Percentiles rank a stretch among this genome's conserved stretches.
Evolutionary conservation across 1,140 invertebrate genomes (phyloP).

Genomic region (Mya arenaria): DNA sequence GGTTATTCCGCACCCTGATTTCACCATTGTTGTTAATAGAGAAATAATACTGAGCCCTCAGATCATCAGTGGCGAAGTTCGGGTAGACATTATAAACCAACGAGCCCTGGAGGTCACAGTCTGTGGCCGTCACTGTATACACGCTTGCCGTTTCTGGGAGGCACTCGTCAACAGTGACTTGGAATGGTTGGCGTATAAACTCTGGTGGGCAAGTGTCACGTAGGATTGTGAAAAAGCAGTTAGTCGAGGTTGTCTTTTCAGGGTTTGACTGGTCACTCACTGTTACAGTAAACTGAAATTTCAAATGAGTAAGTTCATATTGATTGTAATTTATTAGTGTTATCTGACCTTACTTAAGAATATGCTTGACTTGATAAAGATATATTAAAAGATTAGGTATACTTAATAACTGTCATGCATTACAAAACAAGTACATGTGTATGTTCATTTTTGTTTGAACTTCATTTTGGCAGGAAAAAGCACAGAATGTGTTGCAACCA

Average conservation of each 20-base stretch:
- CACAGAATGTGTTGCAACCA: too few species aligned
- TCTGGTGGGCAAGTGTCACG: slow-evolving; percentile 60
- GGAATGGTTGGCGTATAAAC: slow-evolving; percentile 64
- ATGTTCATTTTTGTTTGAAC: too few species aligned
- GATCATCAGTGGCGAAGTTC: slow-evolving; percentile 65
- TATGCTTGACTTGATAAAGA: too few species aligned
- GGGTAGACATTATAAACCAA: slow-evolving; percentile 46
- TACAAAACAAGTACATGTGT: too few species aligned
- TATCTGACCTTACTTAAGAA: too few species aligned
- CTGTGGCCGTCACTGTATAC: slow-evolving; percentile 64
- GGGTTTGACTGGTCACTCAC: slow-evolving; percentile 55
- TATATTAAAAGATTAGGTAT: too few species aligned
- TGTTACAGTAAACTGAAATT: slow-evolving; percentile 58
- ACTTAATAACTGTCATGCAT: too few species aligned
- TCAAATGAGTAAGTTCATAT: too few species aligned
- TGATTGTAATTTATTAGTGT: too few species aligned
- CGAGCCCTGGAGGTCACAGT: slow-evolving; percentile 82
- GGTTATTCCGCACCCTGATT: slow-evolving; percentile 53
- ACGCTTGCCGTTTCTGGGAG: slow-evolving; percentile 53
- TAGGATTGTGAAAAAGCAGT: slow-evolving; percentile 50
- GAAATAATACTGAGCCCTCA: slow-evolving; percentile 64
- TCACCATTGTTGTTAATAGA: slow-evolving; percentile 59
- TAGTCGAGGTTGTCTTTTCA: slow-evolving; percentile 13
- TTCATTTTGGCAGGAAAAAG: too few species aligned
- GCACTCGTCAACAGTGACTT: slow-evolving; percentile 52